phyloP scores from a whole-genome alignment of 2,888 invertebrate species.

The Leptinotarsa peninsularis region DNA sequence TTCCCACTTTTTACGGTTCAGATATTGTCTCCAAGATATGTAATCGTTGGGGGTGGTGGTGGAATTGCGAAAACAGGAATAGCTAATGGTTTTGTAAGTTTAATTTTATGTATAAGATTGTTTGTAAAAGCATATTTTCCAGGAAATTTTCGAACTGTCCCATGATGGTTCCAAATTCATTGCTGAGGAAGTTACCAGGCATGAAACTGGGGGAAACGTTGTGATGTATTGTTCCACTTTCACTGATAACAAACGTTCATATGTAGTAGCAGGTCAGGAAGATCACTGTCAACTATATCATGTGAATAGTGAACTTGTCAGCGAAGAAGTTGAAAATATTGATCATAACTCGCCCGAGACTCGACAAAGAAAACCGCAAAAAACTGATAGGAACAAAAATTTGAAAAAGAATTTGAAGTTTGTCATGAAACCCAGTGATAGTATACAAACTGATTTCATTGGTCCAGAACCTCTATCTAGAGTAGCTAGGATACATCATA shows the following conservation, averaged over 20 bases:
- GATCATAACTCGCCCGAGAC: constrained; percentile 59
- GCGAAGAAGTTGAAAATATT: constrained; percentile 65
- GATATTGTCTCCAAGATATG: constrained; percentile 91
- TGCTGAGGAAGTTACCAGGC: constrained; percentile 88
- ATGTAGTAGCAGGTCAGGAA: constrained; percentile 91
- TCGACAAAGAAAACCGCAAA: constrained; percentile 70
- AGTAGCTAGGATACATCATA: constrained; percentile 78
- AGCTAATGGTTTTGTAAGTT: constrained; percentile 93
- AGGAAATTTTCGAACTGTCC: constrained; percentile 94
- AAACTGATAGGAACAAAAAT: constrained; percentile 70
- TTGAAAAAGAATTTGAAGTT: constrained; percentile 74
- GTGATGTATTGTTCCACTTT: constrained; percentile 91
- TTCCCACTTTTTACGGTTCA: constrained; percentile 93
- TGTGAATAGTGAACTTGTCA: constrained; percentile 69
- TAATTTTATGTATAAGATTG: not conserved
- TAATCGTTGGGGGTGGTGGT: constrained; percentile 96
- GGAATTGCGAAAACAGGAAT: constrained; percentile 97
- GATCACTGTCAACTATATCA: constrained; percentile 89
- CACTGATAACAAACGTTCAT: constrained; percentile 79
- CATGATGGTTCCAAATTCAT: constrained; percentile 86
- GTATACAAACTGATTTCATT: constrained; percentile 88
- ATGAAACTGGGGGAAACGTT: constrained; percentile 89
- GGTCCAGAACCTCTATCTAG: constrained; percentile 84
- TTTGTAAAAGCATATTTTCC: constrained; percentile 54
- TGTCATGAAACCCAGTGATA: constrained; percentile 81